Conservation (phyloP, 2,888 invertebrate genomes). For the Agonopterix heracliana region DNA sequence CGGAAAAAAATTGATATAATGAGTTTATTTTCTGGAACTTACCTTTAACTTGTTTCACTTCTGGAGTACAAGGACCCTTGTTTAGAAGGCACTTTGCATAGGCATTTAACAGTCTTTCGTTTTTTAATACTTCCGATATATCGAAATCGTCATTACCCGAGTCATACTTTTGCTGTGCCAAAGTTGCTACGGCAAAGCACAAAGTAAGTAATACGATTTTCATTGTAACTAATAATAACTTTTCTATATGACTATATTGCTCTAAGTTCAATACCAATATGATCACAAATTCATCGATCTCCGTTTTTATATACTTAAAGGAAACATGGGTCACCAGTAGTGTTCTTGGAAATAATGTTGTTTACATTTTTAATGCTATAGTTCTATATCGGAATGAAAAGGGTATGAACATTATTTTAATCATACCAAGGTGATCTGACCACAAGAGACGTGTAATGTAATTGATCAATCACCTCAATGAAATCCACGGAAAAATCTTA, state of each 20-base stretch:
- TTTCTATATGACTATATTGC: neutral
- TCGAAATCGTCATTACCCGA: slow-evolving; percentile 80
- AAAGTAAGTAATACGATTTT: slow-evolving; percentile 35
- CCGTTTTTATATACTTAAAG: too few relatives aligned
- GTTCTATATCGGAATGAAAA: too few relatives aligned
- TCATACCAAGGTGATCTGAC: neutral
- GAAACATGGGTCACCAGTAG: too few relatives aligned
- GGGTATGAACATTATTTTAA: too few relatives aligned
- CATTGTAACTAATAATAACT: slow-evolving; percentile 25
- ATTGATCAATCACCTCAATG: slow-evolving; percentile 3
- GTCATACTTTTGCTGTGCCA: slow-evolving; percentile 71
- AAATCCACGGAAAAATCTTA: slow-evolving; percentile 1
- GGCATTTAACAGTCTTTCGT: slow-evolving; percentile 79
- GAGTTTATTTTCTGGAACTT: slow-evolving; percentile 28
- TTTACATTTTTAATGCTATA: too few relatives aligned
- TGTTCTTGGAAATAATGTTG: too few relatives aligned
- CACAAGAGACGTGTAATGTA: slow-evolving; percentile 2
- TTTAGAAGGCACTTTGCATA: slow-evolving; percentile 82
- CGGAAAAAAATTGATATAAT: too few relatives aligned
- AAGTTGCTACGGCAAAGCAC: slow-evolving; percentile 31
- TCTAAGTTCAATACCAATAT: neutral
- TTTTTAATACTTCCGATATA: slow-evolving; percentile 79
- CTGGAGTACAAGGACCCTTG: slow-evolving; percentile 81
- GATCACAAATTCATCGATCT: too few relatives aligned
- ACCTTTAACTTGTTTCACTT: slow-evolving; percentile 83